Evolutionary conservation across 2,113 vertebrate species (phyloP).

Genomic region (Rhombomys opimus): DNA sequence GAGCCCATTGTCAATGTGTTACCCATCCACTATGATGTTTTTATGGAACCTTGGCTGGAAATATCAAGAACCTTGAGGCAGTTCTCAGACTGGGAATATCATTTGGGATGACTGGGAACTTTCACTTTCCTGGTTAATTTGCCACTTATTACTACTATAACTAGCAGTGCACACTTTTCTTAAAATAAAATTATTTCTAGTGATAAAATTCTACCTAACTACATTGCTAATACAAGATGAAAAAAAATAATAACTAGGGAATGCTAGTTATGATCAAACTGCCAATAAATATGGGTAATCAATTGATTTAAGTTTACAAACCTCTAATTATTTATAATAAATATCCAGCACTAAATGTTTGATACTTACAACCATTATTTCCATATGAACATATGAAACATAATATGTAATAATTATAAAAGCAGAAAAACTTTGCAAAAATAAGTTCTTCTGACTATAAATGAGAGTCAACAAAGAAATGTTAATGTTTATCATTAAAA

Average conservation of each 20-base stretch:
- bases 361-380: background rate
- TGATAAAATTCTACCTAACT: background rate
- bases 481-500: background rate
- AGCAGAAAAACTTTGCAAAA: background rate
- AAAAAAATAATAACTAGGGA: background rate
- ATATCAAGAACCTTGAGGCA: background rate
- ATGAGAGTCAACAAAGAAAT: background rate
- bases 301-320: background rate
- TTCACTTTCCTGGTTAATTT: background rate
- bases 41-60: rapidly evolving
- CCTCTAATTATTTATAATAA: background rate
- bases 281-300: background rate
- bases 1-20: background rate
- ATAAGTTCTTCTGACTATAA: background rate
- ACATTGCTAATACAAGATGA: background rate
- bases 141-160: background rate
- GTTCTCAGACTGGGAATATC: background rate
- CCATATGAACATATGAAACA: background rate
- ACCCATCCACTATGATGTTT: background rate
- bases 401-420: background rate
- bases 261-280: background rate
- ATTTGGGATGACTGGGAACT: background rate
- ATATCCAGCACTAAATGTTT: background rate
- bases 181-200: background rate
- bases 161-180: background rate